These are phyloP conservation scores for Passerculus sandwichensis DNA, from an alignment of 2,797 vertebrate species.

Conservation along the genomic window DNA sequence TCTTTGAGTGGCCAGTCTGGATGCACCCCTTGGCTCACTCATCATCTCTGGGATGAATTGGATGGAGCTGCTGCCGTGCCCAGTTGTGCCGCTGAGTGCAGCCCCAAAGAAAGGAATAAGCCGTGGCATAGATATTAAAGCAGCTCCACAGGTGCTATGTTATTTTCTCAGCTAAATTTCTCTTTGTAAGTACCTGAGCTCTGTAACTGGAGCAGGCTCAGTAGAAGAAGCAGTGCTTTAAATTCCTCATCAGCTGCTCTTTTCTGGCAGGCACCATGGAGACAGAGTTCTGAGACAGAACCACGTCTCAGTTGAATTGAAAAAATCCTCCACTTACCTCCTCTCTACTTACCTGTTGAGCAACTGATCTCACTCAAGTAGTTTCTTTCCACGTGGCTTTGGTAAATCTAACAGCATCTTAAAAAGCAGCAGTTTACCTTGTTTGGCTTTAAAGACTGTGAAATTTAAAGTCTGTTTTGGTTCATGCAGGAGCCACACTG, in stretches of 20 bases:
- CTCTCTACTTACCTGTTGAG: slow-evolving; percentile 17
- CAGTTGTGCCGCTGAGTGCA: background rate
- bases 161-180: background rate
- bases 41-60: background rate
- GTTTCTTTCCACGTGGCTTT: background rate
- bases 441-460: background rate
- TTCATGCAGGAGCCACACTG: background rate
- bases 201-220: background rate
- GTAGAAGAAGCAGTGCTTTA: background rate
- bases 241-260: background rate
- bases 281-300: background rate
- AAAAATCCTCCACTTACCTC: background rate
- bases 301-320: slow-evolving; percentile 20
- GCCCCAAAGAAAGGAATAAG: background rate
- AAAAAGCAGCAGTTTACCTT: slow-evolving; percentile 11
- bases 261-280: background rate
- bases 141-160: background rate
- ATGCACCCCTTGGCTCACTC: background rate
- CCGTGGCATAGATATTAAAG: background rate
- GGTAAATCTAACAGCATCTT: slow-evolving; percentile 22
- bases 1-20: background rate
- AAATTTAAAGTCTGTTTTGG: background rate
- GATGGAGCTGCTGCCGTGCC: background rate
- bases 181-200: background rate
- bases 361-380: background rate